Evolutionary conservation across 2,113 vertebrate species (phyloP), one percentile per base, ranked within the genome.

Genomic region (Hyperoodon ampullatus): DNA sequence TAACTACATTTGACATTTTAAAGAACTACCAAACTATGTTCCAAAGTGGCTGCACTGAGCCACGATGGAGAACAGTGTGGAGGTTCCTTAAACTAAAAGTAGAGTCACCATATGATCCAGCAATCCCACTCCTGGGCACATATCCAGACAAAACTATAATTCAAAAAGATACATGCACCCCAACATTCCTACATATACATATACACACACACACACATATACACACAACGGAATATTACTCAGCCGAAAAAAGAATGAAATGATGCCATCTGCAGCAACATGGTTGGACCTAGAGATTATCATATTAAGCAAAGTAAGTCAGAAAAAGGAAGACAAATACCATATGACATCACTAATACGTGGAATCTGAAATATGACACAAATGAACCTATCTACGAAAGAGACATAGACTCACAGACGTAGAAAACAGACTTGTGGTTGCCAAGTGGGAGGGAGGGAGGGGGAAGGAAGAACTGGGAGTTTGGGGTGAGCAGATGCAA

Each of bases 211-310:
- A 50, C 50, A 53, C 50, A 50, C 50, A 53, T 21, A 58, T 8
- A 58, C 55, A 58, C 16, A 58, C 55, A 58, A 58, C 21, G 55
- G 55, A 19, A 58, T 58, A 58, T 58, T 58, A 58, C 55, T 33
- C 30, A 2, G 65, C 30, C 65, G 8, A 8, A 18, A 10, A 2
- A 11, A 39, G 68, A 13, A 6, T 5, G 35, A 70, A 10, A 35
- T 3, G 70, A 24, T 0, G 39, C 70, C 1, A 14, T 24, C 0
- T 0, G 3, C 23, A 14, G 39, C 35, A 24, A 3, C 11, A 35
- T 0, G 68, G 70, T 10, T 23, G 68, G n/a, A 6, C n/a, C 70
- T 65, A 39, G 70, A 42, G 35, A 24, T 1, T 1, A 23, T 21
- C 61, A 3, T 9, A 35, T 2, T 2, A 2, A 23, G 68, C 19